Base-by-base conservation (phyloP, 2,888 invertebrate genomes). In the Leptinotarsa juncta region DNA sequence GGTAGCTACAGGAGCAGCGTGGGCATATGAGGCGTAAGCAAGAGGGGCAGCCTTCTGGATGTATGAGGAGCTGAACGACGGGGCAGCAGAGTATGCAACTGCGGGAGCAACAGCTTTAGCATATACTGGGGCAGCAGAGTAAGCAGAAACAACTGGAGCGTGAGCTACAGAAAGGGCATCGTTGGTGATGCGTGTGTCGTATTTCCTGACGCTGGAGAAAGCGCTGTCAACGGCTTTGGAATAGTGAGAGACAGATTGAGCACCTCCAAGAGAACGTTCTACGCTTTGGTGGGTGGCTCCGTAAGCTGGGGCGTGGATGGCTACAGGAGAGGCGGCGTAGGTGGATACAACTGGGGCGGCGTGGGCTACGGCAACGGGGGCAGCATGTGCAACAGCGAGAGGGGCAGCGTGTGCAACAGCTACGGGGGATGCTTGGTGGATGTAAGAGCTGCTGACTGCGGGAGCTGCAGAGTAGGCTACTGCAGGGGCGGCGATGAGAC, bases 201-300 rank as follows among this genome's bases (percentile, higher is more conserved):
- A 89, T 87, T 91, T 91, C 84, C 90, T 90, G 50, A 91, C 90
- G 83, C 90, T 91, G 78, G 91, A 91, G 88, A 90, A 91, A 72
- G 91, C 90, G 69, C 90, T 90, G 82, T 91, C 90, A 49, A 91
- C 90, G 71, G 90, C 90, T 86, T 91, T 92, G 81, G 90, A 89
- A 79, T 84, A 84, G 66, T 80, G 78, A 72, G 91, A 91, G 4
- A 91, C 89, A 60, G 89, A 89, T 74, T 88, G 87, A 81, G 90
- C 90, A 70, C 87, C 90, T 75, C 90, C 91, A 76, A 90, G 88
- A 32, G 91, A 90, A 76, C 91, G 89, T 72, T 91, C 84, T 71
- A 91, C 90, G 85, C 90, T 91, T 86, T 92, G 90, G 72, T 90
- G 90, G 68, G 90, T 87, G 77, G 89, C 82, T 80, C 91, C 89